Evolutionary conservation across 2,797 vertebrate species (phyloP), one percentile per base, ranked within the genome.

Genomic region (Falco concolor): DNA sequence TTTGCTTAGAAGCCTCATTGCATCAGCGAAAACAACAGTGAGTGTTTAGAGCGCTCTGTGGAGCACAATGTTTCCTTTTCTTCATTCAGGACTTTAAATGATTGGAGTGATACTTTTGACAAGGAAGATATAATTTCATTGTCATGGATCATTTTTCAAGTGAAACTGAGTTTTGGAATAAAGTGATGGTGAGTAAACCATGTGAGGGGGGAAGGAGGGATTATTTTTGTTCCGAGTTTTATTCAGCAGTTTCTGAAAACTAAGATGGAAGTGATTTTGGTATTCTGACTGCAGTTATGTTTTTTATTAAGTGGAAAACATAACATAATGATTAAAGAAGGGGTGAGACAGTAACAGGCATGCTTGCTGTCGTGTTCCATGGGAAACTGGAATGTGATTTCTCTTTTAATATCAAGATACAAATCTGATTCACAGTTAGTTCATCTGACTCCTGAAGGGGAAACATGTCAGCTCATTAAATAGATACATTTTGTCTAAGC

Each of bases 121-220:
- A 84, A 96, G 90, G 90, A 95, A 95, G 94, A 96, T 80, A 74
- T 87, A 1, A 76, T 89, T 97, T 96, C 83, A 69, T 95, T 91
- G 83, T 52, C 84, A 98, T 98, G 98, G 98, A 98, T 87, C 95
- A 45, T 65, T 97, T 96, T 95, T 68, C 95, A 85, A 95, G 87
- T 60, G 95, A 98, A 86, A 94, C 97, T 80, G 97, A 97, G 90
- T 97, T 98, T 96, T 98, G 97, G 97, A 96, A 90, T 93, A 97
- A 97, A 93, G 89, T 97, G 76, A 97, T 97, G 98, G 98, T 98
- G 94, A 98, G 98, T 98, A 91, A 96, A 93, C 70, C 22, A 19
- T 79, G 40, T 85, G 84, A 89, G 63, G n/a, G 88, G 93, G 87
- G 59, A 96, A 87, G 74, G 47, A 89, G 92, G 96, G 84, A 69